These are phyloP conservation scores for Azorinus chamasolen DNA, from an alignment of 2,888 invertebrate species.

Conservation along the genomic window DNA sequence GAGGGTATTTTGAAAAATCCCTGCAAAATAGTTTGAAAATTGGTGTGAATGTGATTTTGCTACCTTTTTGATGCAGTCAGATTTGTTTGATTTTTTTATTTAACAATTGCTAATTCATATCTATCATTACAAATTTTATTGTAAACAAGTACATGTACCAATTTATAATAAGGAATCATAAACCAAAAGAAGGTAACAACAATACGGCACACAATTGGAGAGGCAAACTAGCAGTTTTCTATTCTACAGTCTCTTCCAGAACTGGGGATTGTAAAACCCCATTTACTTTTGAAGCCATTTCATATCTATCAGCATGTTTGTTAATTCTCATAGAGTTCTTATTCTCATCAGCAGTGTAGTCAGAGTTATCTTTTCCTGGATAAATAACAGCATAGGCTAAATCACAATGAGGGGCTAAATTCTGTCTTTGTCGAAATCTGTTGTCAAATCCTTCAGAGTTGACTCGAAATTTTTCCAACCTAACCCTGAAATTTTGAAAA, in stretches of 20 bases:
- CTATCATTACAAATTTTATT: too few species aligned
- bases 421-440: conserved; percentile 75
- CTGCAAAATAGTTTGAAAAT: conserved; percentile 39
- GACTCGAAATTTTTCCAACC: conserved; percentile 77
- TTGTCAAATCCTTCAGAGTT: conserved; percentile 81
- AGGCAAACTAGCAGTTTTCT: too few species aligned
- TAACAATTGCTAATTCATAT: too few species aligned
- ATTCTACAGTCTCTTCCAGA: too few species aligned
- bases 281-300: conserved; percentile 40
- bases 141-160: too few species aligned
- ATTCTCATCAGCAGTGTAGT: conserved; percentile 75
- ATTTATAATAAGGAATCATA: too few species aligned
- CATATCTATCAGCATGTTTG: conserved; percentile 73
- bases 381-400: conserved; percentile 78
- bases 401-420: conserved; percentile 78
- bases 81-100: too few species aligned
- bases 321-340: conserved; percentile 76
- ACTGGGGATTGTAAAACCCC: too few species aligned
- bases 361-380: conserved; percentile 78
- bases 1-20: conserved; percentile 51
- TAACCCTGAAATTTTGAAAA: conserved; percentile 69
- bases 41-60: not conserved
- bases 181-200: too few species aligned
- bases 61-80: too few species aligned
- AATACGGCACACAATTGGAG: too few species aligned